Evolutionary conservation across 2,888 invertebrate genomes (phyloP), one percentile per base, ranked within the genome.

Genomic region (Dynastes tityus): DNA sequence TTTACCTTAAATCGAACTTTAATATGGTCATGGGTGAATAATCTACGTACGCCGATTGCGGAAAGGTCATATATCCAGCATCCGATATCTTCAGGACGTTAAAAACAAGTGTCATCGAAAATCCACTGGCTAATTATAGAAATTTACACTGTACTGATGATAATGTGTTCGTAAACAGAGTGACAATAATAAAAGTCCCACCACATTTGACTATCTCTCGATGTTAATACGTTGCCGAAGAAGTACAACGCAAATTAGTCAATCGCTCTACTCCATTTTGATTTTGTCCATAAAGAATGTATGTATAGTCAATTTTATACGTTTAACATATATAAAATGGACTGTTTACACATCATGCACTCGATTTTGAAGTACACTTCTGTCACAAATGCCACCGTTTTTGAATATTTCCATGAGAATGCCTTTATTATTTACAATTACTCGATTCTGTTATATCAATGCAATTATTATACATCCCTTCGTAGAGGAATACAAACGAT

Each of bases 201-300:
- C 78, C 70, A 67, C 78, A 78, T 78, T 76, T 68, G 65, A 40
- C 49, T 74, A 76, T 76, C 63, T 58, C 68, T 76, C 32, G 55
- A 58, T 61, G 68, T 67, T 64, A 55, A 45, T 49, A 67, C 65
- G 74, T 55, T 61, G n/a, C 32, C 61, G 49, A 77, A 32, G 58
- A 27, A 74, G 75, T 85, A 86, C 85, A 86, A 86, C 85, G 87
- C 86, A 87, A 86, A 86, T 84, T 84, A 79, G 82, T 83, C 81
- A 82, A 82, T 82, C 82, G 83, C 83, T 84, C 86, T 87, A 87
- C 87, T 87, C 87, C 87, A 87, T 87, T 87, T 87, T 87, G 87
- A 86, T 87, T 86, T 84, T 84, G 86, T 85, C 84, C 84, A 85
- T 85, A 84, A 85, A 84, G 85, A 86, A 86, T 84, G 83, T 84